Evolutionary conservation across 92 coral and sea anemone species (phyloP), one percentile per base, ranked within the genome.

Genomic region (Actinernus sp.): DNA sequence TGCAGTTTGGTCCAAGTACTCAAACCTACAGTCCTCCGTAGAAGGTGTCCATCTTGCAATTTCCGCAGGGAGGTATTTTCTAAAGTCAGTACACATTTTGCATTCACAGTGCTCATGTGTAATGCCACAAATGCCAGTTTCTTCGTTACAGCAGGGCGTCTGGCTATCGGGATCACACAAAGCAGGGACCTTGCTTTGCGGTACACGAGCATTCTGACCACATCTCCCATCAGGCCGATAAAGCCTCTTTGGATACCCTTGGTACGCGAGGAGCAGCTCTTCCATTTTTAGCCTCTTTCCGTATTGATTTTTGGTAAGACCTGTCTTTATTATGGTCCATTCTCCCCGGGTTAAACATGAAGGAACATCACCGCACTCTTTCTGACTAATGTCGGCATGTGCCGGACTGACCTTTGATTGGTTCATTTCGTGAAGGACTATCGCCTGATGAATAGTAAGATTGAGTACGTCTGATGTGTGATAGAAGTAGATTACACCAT

Each of bases 61-160:
- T 48, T 87, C 88, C 5, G 81, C 93, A 2, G 82, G 45, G 11
- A 64, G 36, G 40, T 81, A 81, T 1, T 67, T 64, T 19, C 75
- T 50, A 56, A 87, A 87, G 31, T 87, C 88, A 13, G 61, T 73
- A 58, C 88, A 87, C 2, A 46, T 3, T 2, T 44, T 50, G 49
- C 93, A 87, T 4, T 33, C 14, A 31, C 93, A 87, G 20, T 87
- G 44, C 3, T 47, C 82, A 0, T 50, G 13, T 8, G 84, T 44
- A 20, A 39, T 81, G 18, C 93, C 88, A 59, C 93, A 87, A 17
- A 45, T 24, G 21, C 84, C 84, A 26, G 52, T 61, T 14, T 6
- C 53, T 41, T 87, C 93, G 47, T 87, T 87, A 39, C 93, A 87
- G 14, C 93, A 87, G 11, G 93, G 93, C 26, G 54, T 44, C 1